These are phyloP conservation scores for Cheilinus undulatus DNA, from an alignment of 2,113 vertebrate species.

Conservation along the genomic window DNA sequence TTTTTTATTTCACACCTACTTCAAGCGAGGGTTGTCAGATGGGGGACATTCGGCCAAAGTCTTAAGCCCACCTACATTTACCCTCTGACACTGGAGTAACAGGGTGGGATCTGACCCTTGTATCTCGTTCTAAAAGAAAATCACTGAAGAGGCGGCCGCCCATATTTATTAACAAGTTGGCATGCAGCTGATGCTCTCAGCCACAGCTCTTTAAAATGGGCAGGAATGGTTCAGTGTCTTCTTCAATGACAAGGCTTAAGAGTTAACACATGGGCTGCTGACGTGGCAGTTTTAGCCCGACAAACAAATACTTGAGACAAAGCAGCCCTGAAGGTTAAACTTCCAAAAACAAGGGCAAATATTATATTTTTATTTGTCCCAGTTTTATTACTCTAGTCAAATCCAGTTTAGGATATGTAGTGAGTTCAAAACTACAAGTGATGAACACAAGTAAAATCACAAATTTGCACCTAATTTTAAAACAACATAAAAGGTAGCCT, in stretches of 20 bases:
- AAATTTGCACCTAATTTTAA: too few species aligned
- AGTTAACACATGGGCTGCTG: conserved; percentile 24
- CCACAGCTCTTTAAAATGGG: conserved; percentile 23
- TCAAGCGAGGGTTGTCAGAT: neutral
- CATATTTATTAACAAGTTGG: conserved; percentile 37
- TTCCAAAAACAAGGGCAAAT: conserved; percentile 7
- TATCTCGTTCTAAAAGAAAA: neutral
- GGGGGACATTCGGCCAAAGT: neutral
- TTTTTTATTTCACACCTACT: neutral
- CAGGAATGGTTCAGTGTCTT: conserved; percentile 14
- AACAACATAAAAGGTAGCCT: too few species aligned
- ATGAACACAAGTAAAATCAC: neutral
- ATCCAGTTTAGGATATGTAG: neutral
- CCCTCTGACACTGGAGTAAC: neutral
- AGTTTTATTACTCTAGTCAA: neutral
- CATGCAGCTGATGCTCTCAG: conserved; percentile 24
- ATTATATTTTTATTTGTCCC: neutral
- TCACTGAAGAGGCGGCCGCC: neutral
- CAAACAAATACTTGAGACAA: conserved; percentile 11
- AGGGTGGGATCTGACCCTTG: neutral
- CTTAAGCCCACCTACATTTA: neutral
- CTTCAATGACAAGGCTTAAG: conserved; percentile 20
- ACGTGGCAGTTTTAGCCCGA: conserved; percentile 19
- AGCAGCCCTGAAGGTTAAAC: conserved; percentile 20
- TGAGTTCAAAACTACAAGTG: neutral